These are phyloP conservation scores for Drosophila suzukii DNA, from an alignment of 1,140 invertebrate species.

Conservation along the genomic window DNA sequence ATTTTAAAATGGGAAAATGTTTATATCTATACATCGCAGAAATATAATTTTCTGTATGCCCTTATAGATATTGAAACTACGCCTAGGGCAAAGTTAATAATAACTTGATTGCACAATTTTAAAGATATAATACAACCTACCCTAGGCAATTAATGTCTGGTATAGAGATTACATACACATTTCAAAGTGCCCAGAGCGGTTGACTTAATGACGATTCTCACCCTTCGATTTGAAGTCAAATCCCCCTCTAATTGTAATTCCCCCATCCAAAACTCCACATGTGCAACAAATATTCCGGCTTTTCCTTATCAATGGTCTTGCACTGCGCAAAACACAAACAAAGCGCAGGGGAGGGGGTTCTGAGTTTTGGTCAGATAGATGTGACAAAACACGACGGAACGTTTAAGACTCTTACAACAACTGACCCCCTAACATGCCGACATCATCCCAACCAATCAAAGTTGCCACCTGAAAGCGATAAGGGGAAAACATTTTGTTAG, in stretches of 20 bases:
- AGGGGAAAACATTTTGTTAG: constrained; percentile 37
- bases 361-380: constrained; percentile 10
- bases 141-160: not conserved
- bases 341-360: not conserved
- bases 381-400: constrained; percentile 12
- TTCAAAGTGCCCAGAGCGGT: constrained; percentile 6
- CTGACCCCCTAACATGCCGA: constrained; percentile 6
- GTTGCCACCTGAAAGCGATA: constrained; percentile 49
- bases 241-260: not conserved
- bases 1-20: no score
- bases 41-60: not conserved
- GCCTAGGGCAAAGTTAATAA: not conserved
- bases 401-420: constrained; percentile 36
- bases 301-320: constrained; percentile 51
- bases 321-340: constrained; percentile 57
- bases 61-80: not conserved
- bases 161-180: not conserved
- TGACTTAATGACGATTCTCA: constrained; percentile 21
- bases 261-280: not conserved
- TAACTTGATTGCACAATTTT: not conserved
- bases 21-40: no score
- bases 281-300: constrained; percentile 41
- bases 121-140: not conserved
- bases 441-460: constrained; percentile 11
- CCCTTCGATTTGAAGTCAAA: not conserved